Percentiles rank a stretch among this genome's conserved stretches.
phyloP scores from a whole-genome alignment of 2,888 invertebrate species.

The Eupithecia centaureata region DNA sequence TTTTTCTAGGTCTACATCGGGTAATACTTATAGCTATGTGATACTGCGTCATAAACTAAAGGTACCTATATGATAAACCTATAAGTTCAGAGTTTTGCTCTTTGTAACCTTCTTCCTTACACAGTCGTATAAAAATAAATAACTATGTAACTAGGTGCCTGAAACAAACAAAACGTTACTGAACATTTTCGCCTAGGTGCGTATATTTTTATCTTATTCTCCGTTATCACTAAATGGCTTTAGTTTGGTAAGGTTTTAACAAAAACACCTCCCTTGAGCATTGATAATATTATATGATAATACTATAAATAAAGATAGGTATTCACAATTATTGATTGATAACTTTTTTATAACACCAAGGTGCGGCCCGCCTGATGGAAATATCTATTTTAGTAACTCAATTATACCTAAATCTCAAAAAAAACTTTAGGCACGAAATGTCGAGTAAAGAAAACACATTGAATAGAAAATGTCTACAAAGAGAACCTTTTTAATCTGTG shows the following conservation, averaged over 20 bases:
- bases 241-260: no score
- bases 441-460: background rate
- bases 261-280: background rate
- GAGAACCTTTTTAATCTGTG: background rate
- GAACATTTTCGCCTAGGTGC: background rate
- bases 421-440: background rate
- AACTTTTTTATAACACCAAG: no score
- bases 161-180: background rate
- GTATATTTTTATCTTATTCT: background rate
- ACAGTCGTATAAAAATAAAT: background rate
- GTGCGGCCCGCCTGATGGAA: no score
- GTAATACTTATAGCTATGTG: background rate
- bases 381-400: background rate
- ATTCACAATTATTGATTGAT: no score
- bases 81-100: background rate
- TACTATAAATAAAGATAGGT: no score
- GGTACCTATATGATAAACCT: background rate
- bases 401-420: background rate
- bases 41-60: background rate
- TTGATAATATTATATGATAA: no score
- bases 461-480: background rate
- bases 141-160: background rate
- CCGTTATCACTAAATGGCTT: no score
- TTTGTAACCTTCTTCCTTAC: background rate
- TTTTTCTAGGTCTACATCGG: background rate